A percentile compares a stretch with the other conserved stretches of the same genome.
Conservation (phyloP, 2,113 vertebrate species). For the Indicator maculatus region DNA sequence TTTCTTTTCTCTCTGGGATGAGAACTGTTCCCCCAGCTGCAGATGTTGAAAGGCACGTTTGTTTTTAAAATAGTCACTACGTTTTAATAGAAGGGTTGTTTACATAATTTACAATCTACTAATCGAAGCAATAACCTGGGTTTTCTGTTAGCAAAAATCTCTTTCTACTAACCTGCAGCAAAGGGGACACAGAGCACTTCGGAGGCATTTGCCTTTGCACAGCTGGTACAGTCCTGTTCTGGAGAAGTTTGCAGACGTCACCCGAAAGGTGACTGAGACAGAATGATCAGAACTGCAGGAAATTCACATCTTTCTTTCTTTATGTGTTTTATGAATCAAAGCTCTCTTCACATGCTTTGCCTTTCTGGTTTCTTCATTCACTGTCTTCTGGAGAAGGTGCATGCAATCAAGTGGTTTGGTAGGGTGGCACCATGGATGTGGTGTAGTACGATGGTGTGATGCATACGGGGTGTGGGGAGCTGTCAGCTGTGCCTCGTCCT, state of each 20-base stretch:
- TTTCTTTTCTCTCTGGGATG: neutral
- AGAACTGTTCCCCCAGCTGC: neutral
- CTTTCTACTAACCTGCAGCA: neutral
- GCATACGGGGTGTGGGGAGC: neutral
- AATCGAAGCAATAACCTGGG: neutral
- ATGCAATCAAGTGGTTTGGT: accelerated
- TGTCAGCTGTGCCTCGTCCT: neutral
- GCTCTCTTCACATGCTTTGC: neutral
- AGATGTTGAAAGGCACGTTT: neutral
- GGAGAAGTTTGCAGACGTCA: accelerated
- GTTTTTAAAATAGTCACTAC: neutral
- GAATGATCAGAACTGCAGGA: neutral
- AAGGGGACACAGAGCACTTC: neutral
- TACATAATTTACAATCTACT: neutral
- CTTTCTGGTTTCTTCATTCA: neutral
- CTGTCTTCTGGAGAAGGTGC: neutral
- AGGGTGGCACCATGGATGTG: neutral
- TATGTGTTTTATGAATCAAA: neutral
- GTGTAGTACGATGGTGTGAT: neutral
- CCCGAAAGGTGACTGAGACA: neutral
- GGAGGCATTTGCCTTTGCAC: neutral
- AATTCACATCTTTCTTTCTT: neutral
- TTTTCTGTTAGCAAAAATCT: neutral
- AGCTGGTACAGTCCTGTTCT: neutral
- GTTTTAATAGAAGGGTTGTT: neutral